phyloP scores from a whole-genome alignment of 2,113 vertebrate genomes.

The Pseudolaguvia tuberculata region DNA sequence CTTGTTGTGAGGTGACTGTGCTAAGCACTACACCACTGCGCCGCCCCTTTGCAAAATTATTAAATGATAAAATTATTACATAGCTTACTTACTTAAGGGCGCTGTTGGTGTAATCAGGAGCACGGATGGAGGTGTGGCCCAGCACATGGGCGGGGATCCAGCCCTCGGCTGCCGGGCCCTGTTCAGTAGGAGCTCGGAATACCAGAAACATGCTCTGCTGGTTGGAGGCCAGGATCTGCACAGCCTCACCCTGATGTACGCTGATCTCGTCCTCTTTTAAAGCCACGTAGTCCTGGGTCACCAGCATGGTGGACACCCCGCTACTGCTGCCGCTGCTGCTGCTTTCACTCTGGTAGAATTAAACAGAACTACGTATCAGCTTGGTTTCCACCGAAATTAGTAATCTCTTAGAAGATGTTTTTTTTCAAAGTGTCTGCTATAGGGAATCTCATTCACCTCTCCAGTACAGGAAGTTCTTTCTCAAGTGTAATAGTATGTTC shows the following conservation, averaged over 20 bases:
- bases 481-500: no score
- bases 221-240: constrained; percentile 86
- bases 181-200: constrained; percentile 94
- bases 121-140: constrained; percentile 90
- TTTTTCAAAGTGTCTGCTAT: no score
- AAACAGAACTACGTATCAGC: not conserved
- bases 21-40: no score
- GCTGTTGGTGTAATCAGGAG: constrained; percentile 84
- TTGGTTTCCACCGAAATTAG: not conserved
- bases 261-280: constrained; percentile 99
- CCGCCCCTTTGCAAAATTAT: no score
- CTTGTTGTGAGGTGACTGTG: no score
- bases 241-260: constrained; percentile 78
- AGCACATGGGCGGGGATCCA: constrained; percentile 98
- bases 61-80: no score
- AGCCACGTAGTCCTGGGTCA: constrained; percentile 97
- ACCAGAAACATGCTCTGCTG: constrained; percentile 99
- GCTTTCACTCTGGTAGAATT: constrained; percentile 87
- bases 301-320: constrained; percentile 99
- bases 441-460: no score
- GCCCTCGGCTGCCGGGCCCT: constrained; percentile 96
- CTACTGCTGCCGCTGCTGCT: constrained; percentile 99
- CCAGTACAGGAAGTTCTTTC: no score
- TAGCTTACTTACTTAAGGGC: constrained; percentile 78
- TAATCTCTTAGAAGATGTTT: not conserved